Percentiles rank a stretch among this genome's conserved stretches.
These are phyloP conservation scores for Helicorthomorpha holstii DNA, from an alignment of 1,140 invertebrate genomes.

Conservation along the genomic window DNA sequence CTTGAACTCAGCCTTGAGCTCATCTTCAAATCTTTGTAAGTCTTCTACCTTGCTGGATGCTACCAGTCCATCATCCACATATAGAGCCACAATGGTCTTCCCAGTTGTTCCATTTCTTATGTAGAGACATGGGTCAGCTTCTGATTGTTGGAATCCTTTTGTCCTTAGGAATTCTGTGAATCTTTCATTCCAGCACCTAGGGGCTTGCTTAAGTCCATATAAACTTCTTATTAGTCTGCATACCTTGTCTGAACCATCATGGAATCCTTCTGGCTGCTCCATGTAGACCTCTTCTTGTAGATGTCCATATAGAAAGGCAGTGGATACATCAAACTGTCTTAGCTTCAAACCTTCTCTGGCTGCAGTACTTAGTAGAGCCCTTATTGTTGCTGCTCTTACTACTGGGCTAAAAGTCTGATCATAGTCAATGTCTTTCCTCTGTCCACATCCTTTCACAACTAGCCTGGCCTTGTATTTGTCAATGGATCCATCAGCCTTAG, in stretches of 20 bases:
- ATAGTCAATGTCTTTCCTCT: constrained; percentile 16
- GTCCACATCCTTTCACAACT: constrained; percentile 19
- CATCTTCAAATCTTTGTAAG: too few species aligned
- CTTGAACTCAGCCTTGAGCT: too few species aligned
- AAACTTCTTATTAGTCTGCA: constrained; percentile 10
- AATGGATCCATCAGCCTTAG: constrained; percentile 11
- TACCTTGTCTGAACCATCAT: constrained; percentile 2
- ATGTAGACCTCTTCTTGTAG: constrained; percentile 24
- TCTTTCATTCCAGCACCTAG: constrained; percentile 7
- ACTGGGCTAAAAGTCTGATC: constrained; percentile 18
- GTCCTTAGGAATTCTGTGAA: too few species aligned
- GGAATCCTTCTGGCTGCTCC: constrained; percentile 21
- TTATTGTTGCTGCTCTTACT: constrained; percentile 10
- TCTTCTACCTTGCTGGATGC: too few species aligned
- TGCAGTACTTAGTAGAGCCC: constrained; percentile 11
- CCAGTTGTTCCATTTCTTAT: too few species aligned
- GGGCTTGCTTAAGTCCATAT: constrained; percentile 16
- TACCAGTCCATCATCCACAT: too few species aligned
- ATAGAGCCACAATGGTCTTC: too few species aligned
- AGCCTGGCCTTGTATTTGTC: constrained; percentile 26
- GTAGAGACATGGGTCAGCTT: too few species aligned
- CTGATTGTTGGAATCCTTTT: too few species aligned
- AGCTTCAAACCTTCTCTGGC: constrained; percentile 15
- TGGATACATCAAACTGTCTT: constrained; percentile 22
- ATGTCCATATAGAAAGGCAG: constrained; percentile 24